A percentile compares a stretch with the other conserved stretches of the same genome.
These are phyloP conservation scores for Pithys albifrons DNA, from an alignment of 2,113 vertebrate genomes.

Conservation along the genomic window DNA sequence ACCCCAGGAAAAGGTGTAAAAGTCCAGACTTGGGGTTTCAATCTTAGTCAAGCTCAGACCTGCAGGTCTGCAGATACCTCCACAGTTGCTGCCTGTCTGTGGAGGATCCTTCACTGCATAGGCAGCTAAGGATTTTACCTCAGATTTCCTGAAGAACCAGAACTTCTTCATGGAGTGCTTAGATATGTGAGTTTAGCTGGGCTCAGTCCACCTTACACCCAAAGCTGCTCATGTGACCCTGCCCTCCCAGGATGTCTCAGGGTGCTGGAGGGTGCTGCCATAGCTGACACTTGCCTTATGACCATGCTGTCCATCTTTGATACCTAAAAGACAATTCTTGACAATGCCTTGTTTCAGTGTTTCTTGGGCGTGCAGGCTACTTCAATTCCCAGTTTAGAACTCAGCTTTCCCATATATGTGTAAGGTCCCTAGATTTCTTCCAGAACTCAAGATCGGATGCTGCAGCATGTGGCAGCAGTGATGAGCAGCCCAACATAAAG, in stretches of 20 bases:
- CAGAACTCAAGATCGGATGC: neutral
- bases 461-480: neutral
- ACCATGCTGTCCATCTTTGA: neutral
- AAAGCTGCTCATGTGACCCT: fast-evolving
- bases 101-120: neutral
- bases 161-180: neutral
- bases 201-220: neutral
- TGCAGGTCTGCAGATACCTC: neutral
- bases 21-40: neutral
- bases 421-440: neutral
- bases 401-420: fast-evolving
- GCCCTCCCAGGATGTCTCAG: neutral
- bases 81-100: neutral
- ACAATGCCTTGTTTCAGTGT: neutral
- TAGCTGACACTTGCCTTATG: neutral
- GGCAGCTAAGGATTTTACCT: neutral
- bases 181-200: neutral
- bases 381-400: neutral
- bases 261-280: neutral
- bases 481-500: neutral
- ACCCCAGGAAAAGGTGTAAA: neutral
- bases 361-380: neutral
- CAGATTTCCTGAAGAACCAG: neutral
- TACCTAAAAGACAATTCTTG: neutral
- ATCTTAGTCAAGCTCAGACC: neutral